Base-by-base conservation (phyloP, 2,888 invertebrate species). In the Cyclophora albipunctata region DNA sequence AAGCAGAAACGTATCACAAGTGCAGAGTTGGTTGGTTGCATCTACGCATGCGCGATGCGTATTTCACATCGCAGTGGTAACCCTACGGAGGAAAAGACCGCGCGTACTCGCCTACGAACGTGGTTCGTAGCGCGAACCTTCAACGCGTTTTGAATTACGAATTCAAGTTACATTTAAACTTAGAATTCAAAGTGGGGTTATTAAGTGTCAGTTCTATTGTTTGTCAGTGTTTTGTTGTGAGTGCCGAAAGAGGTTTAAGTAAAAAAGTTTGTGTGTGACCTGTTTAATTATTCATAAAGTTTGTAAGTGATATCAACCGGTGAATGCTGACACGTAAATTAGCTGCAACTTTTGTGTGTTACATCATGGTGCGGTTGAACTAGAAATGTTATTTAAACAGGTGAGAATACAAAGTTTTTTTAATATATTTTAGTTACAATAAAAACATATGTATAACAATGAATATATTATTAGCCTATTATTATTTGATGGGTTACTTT, bases 1-100 rank as follows among this genome's bases (percentile, higher is more conserved):
- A 83, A 78, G 81, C 80, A 80, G 82, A 83, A 86, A 84, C 84
- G 81, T 86, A 86, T 84, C 81, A 82, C 67, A 73, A 81, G 82
- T 84, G 81, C 84, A 82, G 78, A 72, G 68, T 69, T 68, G 65
- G 69, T 79, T 76, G 77, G 80, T 80, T 76, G 77, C 76, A 76
- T 71, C 69, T 78, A 86, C 87, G 87, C 87, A 85, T 75, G 87
- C 87, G 87, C 87, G 75, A 59, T 78, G 69, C 70, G 67, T 66
- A 59, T 57, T 63, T 60, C 52, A 63, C 69, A 73, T 81, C 81
- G 81, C 86, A 87, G 86, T 87, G 78, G 75, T 66, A 72, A 65
- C 69, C 64, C 68, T 68, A 75, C 78, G 65, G 60, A 78, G 76
- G 75, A 64, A 68, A 71, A 65, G 78, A 64, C 55, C 71, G 71